Evolutionary conservation across 1,140 invertebrate genomes (phyloP).

Genomic region (Drosophila suzukii): DNA sequence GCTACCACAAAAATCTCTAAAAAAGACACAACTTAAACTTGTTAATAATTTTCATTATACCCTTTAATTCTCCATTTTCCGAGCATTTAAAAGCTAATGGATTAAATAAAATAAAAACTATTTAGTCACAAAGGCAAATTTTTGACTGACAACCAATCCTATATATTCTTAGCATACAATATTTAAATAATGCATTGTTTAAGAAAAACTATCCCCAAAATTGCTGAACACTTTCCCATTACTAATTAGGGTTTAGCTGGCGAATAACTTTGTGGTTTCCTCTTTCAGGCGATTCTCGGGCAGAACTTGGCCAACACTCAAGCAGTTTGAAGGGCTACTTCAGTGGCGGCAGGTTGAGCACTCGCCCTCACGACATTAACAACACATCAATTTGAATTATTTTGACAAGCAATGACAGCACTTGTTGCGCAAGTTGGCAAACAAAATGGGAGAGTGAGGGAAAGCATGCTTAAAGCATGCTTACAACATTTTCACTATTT

Average conservation of each 20-base stretch:
- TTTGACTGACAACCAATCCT: too few relatives aligned
- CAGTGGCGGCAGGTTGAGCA: constrained; percentile 26
- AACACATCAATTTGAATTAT: constrained; percentile 72
- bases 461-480: constrained; percentile 44
- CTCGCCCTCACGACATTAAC: constrained; percentile 61
- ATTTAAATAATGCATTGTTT: too few relatives aligned
- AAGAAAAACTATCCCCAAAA: neutral
- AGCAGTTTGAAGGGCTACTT: constrained; percentile 54
- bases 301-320: constrained; percentile 27
- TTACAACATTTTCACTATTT: constrained; percentile 8
- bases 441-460: neutral
- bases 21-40: too few relatives aligned
- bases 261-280: constrained; percentile 26
- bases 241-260: constrained; percentile 29
- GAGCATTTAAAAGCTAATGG: too few relatives aligned
- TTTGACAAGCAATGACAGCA: constrained; percentile 73
- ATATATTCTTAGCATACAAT: too few relatives aligned
- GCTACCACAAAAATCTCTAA: too few relatives aligned
- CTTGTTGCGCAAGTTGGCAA: constrained; percentile 50
- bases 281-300: constrained; percentile 10
- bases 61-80: too few relatives aligned
- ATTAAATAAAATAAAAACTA: too few relatives aligned
- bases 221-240: constrained; percentile 3
- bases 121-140: too few relatives aligned
- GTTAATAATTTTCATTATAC: too few relatives aligned